phyloP scores from a whole-genome alignment of 2,113 vertebrate genomes.

The Gracilinanus agilis region DNA sequence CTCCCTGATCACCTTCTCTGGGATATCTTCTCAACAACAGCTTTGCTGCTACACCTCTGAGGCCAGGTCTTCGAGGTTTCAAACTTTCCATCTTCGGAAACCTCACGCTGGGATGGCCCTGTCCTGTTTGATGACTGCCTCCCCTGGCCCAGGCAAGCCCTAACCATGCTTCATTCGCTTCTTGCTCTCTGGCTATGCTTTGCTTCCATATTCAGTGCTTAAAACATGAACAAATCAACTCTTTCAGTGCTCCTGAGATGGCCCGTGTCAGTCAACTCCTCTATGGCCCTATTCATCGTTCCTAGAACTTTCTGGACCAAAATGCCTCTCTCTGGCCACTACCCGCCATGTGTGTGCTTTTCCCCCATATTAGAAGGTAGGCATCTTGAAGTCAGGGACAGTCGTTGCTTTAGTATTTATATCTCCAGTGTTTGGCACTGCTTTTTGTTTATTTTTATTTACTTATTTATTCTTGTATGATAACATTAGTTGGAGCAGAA shows the following conservation, averaged over 20 bases:
- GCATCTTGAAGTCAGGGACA: background rate
- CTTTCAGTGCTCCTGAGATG: background rate
- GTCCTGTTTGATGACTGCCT: background rate
- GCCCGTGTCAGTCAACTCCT: background rate
- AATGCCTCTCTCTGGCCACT: background rate
- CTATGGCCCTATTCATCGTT: background rate
- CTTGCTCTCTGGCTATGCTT: background rate
- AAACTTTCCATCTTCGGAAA: background rate
- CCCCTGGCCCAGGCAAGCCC: background rate
- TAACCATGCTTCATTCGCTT: background rate
- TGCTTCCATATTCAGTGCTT: background rate
- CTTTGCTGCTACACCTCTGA: background rate
- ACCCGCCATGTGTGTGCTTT: background rate
- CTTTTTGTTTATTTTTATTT: background rate
- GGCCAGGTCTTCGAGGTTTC: too few relatives aligned
- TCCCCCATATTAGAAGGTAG: background rate
- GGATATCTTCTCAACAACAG: background rate
- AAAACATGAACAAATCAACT: background rate
- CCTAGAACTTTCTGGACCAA: background rate
- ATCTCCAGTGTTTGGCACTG: background rate
- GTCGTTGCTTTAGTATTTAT: background rate
- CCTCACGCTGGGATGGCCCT: background rate
- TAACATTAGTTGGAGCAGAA: constrained; percentile 10
- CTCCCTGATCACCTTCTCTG: background rate
- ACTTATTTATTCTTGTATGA: background rate